Evolutionary conservation across 2,113 vertebrate genomes (phyloP), one percentile per base, ranked within the genome.

Genomic region (Plotosus lineatus): DNA sequence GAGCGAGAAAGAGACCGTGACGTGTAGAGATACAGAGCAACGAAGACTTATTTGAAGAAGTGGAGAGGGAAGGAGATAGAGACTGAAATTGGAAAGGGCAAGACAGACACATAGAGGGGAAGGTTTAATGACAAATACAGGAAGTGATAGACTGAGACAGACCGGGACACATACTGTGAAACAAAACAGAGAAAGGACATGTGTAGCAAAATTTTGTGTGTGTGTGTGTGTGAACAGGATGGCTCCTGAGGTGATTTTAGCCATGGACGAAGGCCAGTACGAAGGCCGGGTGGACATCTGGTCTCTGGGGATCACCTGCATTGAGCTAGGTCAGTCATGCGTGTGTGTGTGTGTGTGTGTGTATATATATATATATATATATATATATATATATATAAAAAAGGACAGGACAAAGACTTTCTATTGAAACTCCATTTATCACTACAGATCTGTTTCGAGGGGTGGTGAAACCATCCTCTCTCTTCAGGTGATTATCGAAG

Each of bases 241-340:
- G 97, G 97, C 98, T 87, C 98, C 98, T 73, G 98, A 99, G 91
- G 98, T 99, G 88, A 99, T 99, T 90, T 93, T 99, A 77, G 98
- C 98, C 75, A 99, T 99, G 98, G 98, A 99, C 0, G 98, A 99
- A 91, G 98, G 98, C 48, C 96, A 99, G 84, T 99, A 99, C 33
- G 98, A 99, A 50, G 98, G 98, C 0, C 98, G 98, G 86, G 97
- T 97, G 83, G 98, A 99, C 84, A 91, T 99, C 86, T 99, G 97
- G 98, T 99, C 98, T 17, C 93, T 99, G 42, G 98, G 98, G 80
- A 99, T 99, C 92, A 99, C 98, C 0, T 99, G 97, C 88, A 99
- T 99, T 88, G 98, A 99, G 89, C 86, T 99, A 82, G 98, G 98
- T 99, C 83, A 96, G 96, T 89, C 12, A 4, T 14, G 33, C 40